These are phyloP conservation scores for Cynopterus sphinx DNA, from an alignment of 2,797 vertebrate genomes.

Conservation along the genomic window DNA sequence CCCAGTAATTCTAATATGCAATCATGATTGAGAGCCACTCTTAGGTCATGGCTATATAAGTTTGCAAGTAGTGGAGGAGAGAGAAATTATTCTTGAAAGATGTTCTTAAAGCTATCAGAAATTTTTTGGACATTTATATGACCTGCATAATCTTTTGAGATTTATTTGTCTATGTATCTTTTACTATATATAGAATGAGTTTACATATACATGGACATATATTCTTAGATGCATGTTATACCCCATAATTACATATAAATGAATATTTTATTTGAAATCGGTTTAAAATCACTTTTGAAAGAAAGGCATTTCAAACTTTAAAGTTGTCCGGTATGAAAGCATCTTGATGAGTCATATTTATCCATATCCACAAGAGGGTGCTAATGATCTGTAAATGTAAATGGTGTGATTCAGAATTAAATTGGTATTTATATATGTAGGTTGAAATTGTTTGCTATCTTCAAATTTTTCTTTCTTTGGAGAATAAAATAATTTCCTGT, in stretches of 20 bases:
- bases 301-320: neutral
- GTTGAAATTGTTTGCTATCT: conserved; percentile 32
- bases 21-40: neutral
- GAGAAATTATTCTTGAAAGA: neutral
- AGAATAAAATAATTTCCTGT: conserved; percentile 31
- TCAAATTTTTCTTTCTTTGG: neutral
- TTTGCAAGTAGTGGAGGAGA: neutral
- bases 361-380: conserved; percentile 67
- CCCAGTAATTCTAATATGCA: neutral
- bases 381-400: conserved; percentile 51
- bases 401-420: neutral
- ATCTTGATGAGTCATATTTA: conserved; percentile 41
- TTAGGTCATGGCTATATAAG: neutral
- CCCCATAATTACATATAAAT: neutral
- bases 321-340: neutral
- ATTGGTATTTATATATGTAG: neutral
- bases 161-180: neutral
- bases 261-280: neutral
- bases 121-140: neutral
- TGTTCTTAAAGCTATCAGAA: neutral
- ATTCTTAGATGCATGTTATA: neutral
- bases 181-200: neutral
- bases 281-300: conserved; percentile 24
- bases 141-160: neutral
- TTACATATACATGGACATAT: neutral